Base-by-base conservation (phyloP, 2,888 invertebrate genomes). In the Phortica okadai region DNA sequence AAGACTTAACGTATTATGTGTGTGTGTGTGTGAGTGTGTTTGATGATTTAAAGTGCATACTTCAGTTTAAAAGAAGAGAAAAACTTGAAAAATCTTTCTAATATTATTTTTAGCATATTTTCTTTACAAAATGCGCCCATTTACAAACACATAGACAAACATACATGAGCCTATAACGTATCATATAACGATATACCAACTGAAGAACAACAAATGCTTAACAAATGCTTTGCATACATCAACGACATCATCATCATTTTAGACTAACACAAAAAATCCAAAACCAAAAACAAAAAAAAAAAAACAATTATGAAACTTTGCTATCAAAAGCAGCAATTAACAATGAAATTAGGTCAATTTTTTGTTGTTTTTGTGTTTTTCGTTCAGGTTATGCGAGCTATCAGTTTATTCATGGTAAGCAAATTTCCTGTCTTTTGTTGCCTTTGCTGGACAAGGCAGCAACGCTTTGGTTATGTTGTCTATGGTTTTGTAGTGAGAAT, bases 341-440 rank as follows among this genome's bases (percentile, higher is more conserved):
- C 84, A 82, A 79, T 82, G 86, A 83, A 87, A 80, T 88, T 86
- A 80, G 85, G 89, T 88, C 89, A 88, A 85, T 85, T 86, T 83
- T 87, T 50, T 50, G 50, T 84, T 82, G 74, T 78, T 82, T 82
- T 79, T 77, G 8, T 33, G 66, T 72, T 33, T 33, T 4, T 59
- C 16, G 74, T 54, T 77, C 58, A 64, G 7, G 44, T 16, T 41
- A 64, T 21, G 33, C n/a, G 42, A 14, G 44, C 44, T 67, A 42
- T n/a, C 16, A 4, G 33, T 56, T 33, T 72, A 33, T 72, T 25
- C 54, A 72, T 72, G 74, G 76, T 77, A 74, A 45, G 74, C 42
- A 70, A 81, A 45, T 79, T 87, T 88, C 89, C 89, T 88, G 89
- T 72, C 79, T 80, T 80, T 88, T 86, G 87, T 87, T 72, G 56